These are phyloP conservation scores for Cheumatopsyche charites DNA, from an alignment of 1,140 invertebrate species.

Conservation along the genomic window DNA sequence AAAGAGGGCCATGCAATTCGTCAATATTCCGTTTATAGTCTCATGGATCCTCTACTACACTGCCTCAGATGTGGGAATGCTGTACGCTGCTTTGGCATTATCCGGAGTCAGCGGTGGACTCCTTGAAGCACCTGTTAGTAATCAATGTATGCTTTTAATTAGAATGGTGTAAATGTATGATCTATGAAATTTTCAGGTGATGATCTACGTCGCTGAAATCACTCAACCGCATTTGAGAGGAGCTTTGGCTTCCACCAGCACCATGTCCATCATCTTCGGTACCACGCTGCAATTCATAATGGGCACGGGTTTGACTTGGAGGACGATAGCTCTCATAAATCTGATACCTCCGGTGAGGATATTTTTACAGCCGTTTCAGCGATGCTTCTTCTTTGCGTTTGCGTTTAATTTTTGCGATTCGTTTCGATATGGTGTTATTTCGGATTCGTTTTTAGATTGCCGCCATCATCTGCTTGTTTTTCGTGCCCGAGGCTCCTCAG, in stretches of 20 bases:
- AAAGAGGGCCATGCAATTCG: slow-evolving; percentile 72
- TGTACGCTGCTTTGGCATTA: slow-evolving; percentile 71
- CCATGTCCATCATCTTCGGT: slow-evolving; percentile 74
- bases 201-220: slow-evolving; percentile 82
- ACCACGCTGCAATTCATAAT: slow-evolving; percentile 72
- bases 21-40: slow-evolving; percentile 72
- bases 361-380: neutral
- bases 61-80: slow-evolving; percentile 63
- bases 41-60: slow-evolving; percentile 76
- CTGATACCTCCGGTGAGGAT: slow-evolving; percentile 66
- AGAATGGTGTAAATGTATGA: too few relatives aligned
- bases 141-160: too few relatives aligned
- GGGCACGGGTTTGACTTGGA: slow-evolving; percentile 72
- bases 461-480: slow-evolving; percentile 67
- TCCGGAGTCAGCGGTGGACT: slow-evolving; percentile 76
- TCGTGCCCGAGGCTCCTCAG: slow-evolving; percentile 79
- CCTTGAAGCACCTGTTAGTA: slow-evolving; percentile 76
- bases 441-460: slow-evolving; percentile 52
- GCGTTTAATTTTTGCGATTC: neutral
- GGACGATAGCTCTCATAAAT: slow-evolving; percentile 71
- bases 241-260: slow-evolving; percentile 73
- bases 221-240: slow-evolving; percentile 78
- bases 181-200: slow-evolving; percentile 60
- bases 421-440: neutral
- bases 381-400: neutral